phyloP scores from a whole-genome alignment of 2,888 invertebrate genomes.

The Sphaeridia pumilis region DNA sequence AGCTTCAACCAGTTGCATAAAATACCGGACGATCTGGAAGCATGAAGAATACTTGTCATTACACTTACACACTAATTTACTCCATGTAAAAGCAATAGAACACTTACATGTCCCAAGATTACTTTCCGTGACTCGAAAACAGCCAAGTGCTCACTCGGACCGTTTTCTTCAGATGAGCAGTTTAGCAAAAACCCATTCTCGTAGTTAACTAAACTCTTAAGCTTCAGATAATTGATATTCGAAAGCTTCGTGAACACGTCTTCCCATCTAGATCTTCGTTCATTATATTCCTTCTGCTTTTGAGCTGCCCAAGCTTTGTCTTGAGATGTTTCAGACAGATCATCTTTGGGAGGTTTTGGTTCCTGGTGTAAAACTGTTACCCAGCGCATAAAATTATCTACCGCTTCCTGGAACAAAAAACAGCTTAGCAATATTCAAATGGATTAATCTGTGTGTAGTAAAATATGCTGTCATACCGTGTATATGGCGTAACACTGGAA shows the following conservation, averaged over 20 bases:
- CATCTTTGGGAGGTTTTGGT: slow-evolving; percentile 4
- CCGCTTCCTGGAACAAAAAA: slow-evolving; percentile 13
- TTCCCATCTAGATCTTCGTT: slow-evolving; percentile 17
- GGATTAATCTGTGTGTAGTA: background rate
- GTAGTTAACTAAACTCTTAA: slow-evolving; percentile 6
- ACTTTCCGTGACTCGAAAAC: background rate
- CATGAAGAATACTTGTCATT: background rate
- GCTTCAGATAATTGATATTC: slow-evolving; percentile 12
- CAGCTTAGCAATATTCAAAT: background rate
- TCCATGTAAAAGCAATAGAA: background rate
- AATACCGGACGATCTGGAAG: slow-evolving; percentile 9
- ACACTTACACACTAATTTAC: background rate
- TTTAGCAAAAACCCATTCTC: slow-evolving; percentile 13
- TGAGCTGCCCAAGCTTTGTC: slow-evolving; percentile 20
- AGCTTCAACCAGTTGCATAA: slow-evolving; percentile 13
- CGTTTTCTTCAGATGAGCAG: slow-evolving; percentile 9
- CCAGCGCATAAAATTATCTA: slow-evolving; percentile 9
- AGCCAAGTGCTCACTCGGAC: slow-evolving; percentile 6
- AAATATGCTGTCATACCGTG: slow-evolving; percentile 14
- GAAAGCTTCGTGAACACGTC: slow-evolving; percentile 19
- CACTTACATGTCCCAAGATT: slow-evolving; percentile 10
- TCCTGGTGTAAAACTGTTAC: slow-evolving; percentile 6
- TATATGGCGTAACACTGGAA: slow-evolving; percentile 28
- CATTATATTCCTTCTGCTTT: slow-evolving; percentile 19
- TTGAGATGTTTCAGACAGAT: slow-evolving; percentile 6